Base-by-base conservation (phyloP, 1,140 invertebrate genomes). In the Agraylea sexmaculata region DNA sequence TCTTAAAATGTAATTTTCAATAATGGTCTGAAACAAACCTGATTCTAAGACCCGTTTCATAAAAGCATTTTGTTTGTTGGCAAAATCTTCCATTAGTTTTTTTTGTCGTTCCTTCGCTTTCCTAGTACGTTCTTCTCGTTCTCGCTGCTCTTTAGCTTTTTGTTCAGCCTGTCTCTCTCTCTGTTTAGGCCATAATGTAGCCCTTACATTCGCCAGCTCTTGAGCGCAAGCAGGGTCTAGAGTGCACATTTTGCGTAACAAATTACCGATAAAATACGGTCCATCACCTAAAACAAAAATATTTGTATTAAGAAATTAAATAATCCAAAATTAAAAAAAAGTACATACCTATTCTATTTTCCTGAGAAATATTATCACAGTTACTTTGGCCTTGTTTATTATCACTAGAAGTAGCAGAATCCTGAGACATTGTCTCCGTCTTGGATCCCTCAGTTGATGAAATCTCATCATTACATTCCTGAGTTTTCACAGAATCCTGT, bases 31-130 rank as follows among this genome's bases (percentile, higher is more conserved):
- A 33, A 44, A 44, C 21, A 56, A 54, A 64, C 70, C 77, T 37
- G 65, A 75, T 62, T 77, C 78, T 78, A 79, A 84, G 3, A 80
- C 76, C 46, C 81, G 78, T 53, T 88, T 78, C 79, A 94, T 83
- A 59, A 95, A 95, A 53, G 87, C 80, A 53, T 87, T 85, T 61
- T 94, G 91, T 44, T 84, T 80, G 12, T 80, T 80, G 1, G 86
- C 87, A 71, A 95, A 94, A 52, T 95, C 86, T 22, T 80, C 80
- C 83, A 96, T 92, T 33, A 96, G 59, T 56, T 88, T 87, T 52
- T 87, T 77, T 56, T 95, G 90, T 11, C 89, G 73, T 54, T 94
- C 89, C 43, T 81, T 81, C 0, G 89, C 90, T 46, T 80, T 75
- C 39, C 79, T 73, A 27, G 86, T 72, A 34, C 87, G 78, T 53